phyloP scores from a whole-genome alignment of 1,140 invertebrate species.

The Eumaeus atala region DNA sequence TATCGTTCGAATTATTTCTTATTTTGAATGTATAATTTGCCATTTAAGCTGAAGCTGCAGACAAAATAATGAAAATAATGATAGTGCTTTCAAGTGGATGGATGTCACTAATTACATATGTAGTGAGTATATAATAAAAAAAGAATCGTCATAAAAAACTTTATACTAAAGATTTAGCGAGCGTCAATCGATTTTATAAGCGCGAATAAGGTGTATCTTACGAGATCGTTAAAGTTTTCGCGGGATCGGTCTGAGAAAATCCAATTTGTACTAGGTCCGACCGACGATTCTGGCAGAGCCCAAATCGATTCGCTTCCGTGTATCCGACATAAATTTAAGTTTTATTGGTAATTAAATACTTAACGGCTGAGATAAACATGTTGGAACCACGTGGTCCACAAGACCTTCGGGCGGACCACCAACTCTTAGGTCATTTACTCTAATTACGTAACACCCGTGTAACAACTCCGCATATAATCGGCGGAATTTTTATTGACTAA shows the following conservation, averaged over 20 bases:
- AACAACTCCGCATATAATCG: constrained; percentile 67
- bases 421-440: constrained; percentile 67
- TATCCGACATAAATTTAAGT: constrained; percentile 11
- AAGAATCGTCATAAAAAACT: too few relatives aligned
- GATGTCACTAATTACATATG: too few relatives aligned
- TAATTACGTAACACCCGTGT: constrained; percentile 70
- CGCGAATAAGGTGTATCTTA: not conserved
- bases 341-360: constrained; percentile 27
- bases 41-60: too few relatives aligned
- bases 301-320: not conserved
- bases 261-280: not conserved
- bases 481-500: constrained; percentile 73
- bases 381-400: constrained; percentile 47
- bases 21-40: too few relatives aligned
- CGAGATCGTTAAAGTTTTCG: not conserved
- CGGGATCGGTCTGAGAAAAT: not conserved
- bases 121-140: too few relatives aligned
- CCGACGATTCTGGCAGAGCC: too few relatives aligned
- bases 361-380: constrained; percentile 30
- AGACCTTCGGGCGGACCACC: constrained; percentile 54
- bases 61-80: too few relatives aligned
- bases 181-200: constrained; percentile 1
- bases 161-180: not conserved
- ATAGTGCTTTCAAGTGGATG: too few relatives aligned
- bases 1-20: too few relatives aligned